Evolutionary conservation across 2,113 vertebrate species (phyloP).

Genomic region (Platichthys flesus): DNA sequence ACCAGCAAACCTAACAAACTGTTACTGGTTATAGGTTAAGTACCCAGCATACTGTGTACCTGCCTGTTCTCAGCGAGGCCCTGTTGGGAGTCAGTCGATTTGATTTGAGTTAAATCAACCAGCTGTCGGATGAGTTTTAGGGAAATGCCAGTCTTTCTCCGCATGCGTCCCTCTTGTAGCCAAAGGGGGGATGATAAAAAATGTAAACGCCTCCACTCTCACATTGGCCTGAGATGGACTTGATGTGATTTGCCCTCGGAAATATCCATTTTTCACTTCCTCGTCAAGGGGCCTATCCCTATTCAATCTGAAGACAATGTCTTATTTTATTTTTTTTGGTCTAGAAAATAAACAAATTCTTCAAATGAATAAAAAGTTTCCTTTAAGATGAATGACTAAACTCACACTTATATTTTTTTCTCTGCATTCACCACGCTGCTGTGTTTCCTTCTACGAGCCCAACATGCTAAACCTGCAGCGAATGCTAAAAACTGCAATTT

Average conservation of each 20-base stretch:
- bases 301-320: not conserved
- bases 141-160: slow-evolving; percentile 52
- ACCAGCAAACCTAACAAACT: not conserved
- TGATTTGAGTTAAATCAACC: slow-evolving; percentile 35
- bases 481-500: slow-evolving; percentile 12
- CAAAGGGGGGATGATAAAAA: slow-evolving; percentile 73
- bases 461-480: not conserved
- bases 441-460: not conserved
- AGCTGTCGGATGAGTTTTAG: slow-evolving; percentile 56
- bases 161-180: slow-evolving; percentile 35
- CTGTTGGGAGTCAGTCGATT: slow-evolving; percentile 6
- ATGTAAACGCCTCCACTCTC: slow-evolving; percentile 66
- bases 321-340: not conserved
- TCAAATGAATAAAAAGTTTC: too few relatives aligned
- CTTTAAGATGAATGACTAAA: too few relatives aligned
- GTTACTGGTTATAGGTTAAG: too few relatives aligned
- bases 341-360: too few relatives aligned
- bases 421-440: too few relatives aligned
- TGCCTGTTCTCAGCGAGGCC: not conserved
- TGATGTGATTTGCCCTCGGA: slow-evolving; percentile 51
- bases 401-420: too few relatives aligned
- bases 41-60: not conserved
- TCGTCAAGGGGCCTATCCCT: not conserved
- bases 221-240: slow-evolving; percentile 32
- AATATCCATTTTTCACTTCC: slow-evolving; percentile 54